phyloP scores from a whole-genome alignment of 53 echinoderm and acorn worm genomes.

The Zoroaster sp. region DNA sequence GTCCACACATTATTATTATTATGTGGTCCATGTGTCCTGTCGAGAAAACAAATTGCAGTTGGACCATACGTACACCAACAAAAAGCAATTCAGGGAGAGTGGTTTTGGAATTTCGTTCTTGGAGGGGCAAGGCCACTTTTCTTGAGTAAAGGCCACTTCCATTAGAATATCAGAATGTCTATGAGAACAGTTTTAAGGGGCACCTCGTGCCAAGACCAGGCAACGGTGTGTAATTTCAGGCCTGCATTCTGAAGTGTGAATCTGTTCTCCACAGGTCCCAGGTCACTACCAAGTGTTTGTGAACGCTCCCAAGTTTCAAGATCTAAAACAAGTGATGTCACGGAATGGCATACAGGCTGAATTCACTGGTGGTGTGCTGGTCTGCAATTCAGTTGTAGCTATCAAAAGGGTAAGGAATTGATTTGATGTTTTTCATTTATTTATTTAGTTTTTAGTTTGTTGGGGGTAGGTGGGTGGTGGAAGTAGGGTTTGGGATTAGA shows the following conservation, averaged over 20 bases:
- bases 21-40: neutral
- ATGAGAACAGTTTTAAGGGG: too few species aligned
- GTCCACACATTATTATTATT: too few species aligned
- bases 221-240: neutral
- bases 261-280: constrained; percentile 44
- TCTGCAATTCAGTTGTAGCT: constrained; percentile 90
- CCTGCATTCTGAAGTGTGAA: neutral
- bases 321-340: constrained; percentile 90
- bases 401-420: constrained; percentile 83
- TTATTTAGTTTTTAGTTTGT: too few species aligned
- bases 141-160: too few species aligned
- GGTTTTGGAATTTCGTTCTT: too few species aligned
- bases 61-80: too few species aligned
- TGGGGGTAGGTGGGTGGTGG: too few species aligned
- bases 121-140: too few species aligned
- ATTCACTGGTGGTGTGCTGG: constrained; percentile 88
- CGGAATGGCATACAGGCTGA: constrained; percentile 94
- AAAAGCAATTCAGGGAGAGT: too few species aligned
- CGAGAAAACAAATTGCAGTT: neutral
- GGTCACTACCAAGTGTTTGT: constrained; percentile 90
- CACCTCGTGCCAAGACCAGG: neutral
- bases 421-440: too few species aligned
- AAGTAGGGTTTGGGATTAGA: too few species aligned
- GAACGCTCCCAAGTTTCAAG: constrained; percentile 91
- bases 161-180: neutral